Conservation (phyloP, 35 echinoderm and acorn worm genomes). For the Heliocidaris erythrogramma region DNA sequence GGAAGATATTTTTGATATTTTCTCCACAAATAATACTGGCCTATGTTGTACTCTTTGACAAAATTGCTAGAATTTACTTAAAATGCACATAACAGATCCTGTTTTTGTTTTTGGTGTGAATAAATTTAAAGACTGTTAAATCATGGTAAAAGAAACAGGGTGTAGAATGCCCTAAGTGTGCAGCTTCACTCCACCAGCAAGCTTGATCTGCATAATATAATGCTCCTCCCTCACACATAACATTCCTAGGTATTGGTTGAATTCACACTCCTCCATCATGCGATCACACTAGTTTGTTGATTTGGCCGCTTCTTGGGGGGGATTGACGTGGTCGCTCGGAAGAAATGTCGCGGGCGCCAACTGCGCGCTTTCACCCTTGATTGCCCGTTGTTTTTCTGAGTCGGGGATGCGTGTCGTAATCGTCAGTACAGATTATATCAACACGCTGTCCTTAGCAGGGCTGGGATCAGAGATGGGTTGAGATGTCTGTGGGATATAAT, state of each 20-base stretch:
- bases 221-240: neutral
- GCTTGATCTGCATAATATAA: neutral
- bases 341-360: neutral
- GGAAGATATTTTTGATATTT: too few relatives aligned
- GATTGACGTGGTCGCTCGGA: neutral
- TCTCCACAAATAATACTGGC: too few relatives aligned
- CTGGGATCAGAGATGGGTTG: neutral
- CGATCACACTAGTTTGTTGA: neutral
- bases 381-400: slow-evolving; percentile 6
- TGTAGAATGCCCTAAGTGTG: too few relatives aligned
- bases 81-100: too few relatives aligned
- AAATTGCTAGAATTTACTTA: too few relatives aligned
- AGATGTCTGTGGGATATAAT: neutral
- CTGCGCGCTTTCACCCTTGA: slow-evolving; percentile 38
- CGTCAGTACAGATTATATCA: slow-evolving; percentile 25
- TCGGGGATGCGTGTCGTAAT: slow-evolving; percentile 14
- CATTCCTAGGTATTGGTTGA: neutral
- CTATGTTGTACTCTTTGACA: too few relatives aligned
- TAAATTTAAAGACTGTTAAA: too few relatives aligned
- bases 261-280: neutral
- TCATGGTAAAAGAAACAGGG: too few relatives aligned
- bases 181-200: too few relatives aligned
- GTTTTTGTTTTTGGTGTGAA: too few relatives aligned
- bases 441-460: neutral
- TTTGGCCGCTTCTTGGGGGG: neutral